These are phyloP conservation scores for Synodontis membranacea DNA, from an alignment of 2,113 vertebrate genomes.

Conservation along the genomic window DNA sequence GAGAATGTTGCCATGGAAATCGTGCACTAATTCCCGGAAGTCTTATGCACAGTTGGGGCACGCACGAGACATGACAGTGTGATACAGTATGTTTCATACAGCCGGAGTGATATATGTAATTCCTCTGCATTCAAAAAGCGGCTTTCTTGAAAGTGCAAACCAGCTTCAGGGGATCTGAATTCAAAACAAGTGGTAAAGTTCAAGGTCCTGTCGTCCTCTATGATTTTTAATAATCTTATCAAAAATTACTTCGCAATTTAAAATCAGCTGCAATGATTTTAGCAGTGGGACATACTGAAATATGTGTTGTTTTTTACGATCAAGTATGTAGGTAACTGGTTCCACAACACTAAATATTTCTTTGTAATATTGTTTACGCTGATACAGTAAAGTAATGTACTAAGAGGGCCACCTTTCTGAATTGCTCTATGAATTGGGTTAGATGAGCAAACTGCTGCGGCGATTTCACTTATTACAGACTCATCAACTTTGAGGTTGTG, in stretches of 20 bases:
- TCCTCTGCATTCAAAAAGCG: conserved; percentile 1
- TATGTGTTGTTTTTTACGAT: neutral
- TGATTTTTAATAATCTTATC: conserved; percentile 38
- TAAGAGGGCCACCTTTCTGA: conserved; percentile 29
- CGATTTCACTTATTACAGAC: neutral
- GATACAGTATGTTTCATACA: too few species aligned
- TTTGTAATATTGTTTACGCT: conserved; percentile 41
- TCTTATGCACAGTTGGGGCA: too few species aligned
- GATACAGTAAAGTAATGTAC: conserved; percentile 28
- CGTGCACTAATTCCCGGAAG: too few species aligned
- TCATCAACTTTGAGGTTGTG: neutral
- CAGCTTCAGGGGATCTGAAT: conserved; percentile 23
- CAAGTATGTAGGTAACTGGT: conserved; percentile 39
- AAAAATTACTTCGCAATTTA: conserved; percentile 25
- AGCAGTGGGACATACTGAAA: conserved; percentile 41
- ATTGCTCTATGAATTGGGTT: neutral
- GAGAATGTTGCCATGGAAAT: too few species aligned
- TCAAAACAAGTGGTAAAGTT: neutral
- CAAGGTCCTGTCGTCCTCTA: neutral
- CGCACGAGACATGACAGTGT: too few species aligned
- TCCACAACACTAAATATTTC: conserved; percentile 28
- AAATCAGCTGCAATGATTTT: conserved; percentile 33
- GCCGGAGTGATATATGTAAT: too few species aligned
- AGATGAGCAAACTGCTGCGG: neutral
- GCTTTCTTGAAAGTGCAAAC: conserved; percentile 36